A percentile compares a stretch with the other conserved stretches of the same genome.
These are phyloP conservation scores for Idaea biselata DNA, from an alignment of 2,888 invertebrate genomes.

Conservation along the genomic window DNA sequence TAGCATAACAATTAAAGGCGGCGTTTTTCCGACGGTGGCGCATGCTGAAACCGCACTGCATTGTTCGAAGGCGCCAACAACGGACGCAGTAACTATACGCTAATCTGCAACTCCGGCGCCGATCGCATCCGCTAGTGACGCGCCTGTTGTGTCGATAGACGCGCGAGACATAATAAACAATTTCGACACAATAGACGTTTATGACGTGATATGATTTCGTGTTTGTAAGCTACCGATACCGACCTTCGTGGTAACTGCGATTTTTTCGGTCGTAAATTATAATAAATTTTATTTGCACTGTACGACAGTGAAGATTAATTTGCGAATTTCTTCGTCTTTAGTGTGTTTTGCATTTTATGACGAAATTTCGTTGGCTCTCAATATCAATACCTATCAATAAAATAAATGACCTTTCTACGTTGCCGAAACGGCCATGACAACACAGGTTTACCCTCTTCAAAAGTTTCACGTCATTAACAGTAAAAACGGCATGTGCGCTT, in stretches of 20 bases:
- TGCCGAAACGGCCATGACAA: not conserved
- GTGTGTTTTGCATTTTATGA: no score
- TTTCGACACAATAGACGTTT: conserved; percentile 43
- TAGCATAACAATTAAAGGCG: conserved; percentile 68
- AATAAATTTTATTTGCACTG: conserved; percentile 8
- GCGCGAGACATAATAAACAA: conserved; percentile 48
- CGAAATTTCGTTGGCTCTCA: no score
- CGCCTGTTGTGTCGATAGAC: conserved; percentile 48
- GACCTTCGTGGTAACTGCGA: not conserved
- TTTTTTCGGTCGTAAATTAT: conserved; percentile 18
- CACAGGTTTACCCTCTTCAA: conserved; percentile 3
- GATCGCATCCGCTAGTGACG: conserved; percentile 73
- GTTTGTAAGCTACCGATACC: conserved; percentile 19
- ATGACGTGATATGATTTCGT: conserved; percentile 34
- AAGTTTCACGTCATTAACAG: conserved; percentile 7
- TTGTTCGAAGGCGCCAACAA: conserved; percentile 66
- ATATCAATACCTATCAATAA: not conserved
- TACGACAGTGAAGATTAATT: not conserved
- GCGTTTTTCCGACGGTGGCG: conserved; percentile 53
- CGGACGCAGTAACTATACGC: conserved; percentile 17
- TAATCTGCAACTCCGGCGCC: conserved; percentile 49
- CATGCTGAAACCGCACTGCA: conserved; percentile 53
- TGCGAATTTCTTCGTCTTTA: no score
- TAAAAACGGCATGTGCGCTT: conserved; percentile 28
- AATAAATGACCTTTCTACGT: not conserved